Base-by-base conservation (phyloP, 2,113 vertebrate genomes). In the Sisor rabdophorus region DNA sequence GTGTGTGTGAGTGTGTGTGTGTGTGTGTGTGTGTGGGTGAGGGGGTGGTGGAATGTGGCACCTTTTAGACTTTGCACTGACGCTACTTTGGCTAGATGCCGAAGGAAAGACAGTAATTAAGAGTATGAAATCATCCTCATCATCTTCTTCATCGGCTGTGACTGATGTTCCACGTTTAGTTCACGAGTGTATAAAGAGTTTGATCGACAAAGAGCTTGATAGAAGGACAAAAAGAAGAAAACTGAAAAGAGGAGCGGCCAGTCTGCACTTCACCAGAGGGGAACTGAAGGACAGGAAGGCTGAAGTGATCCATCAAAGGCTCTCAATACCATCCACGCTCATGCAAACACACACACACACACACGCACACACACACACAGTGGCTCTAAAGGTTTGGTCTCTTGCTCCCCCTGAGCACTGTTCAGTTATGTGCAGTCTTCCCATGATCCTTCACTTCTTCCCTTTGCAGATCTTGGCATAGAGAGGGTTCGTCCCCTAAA, bases 401-500 rank as follows among this genome's bases (percentile, higher is more conserved):
- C 85, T 87, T 80, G 82, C 79, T 87, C 84, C 85, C 87, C 80
- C 81, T 68, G 71, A 82, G 88, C 72, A 84, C 84, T 81, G 87
- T 86, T 89, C 85, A 84, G 82, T 79, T 86, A 81, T 83, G 84
- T 82, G 84, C 84, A 82, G 82, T 78, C 81, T 73, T 89, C 89
- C 84, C 80, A 82, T 84, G 82, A 79, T 79, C 86, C 85, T 88
- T 92, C 94, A 95, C 92, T 96, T 98, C 94, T 95, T 96, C 92
- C 92, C 94, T 93, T 95, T 98, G 93, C 91, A 93, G 93, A 99
- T 96, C 93, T 94, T 92, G 87, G 95, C 95, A 79, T 97, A 98
- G 88, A 99, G 94, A 91, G 94, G 94, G 89, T 96, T 95, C 82
- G 91, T 94, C 91, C 93, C 93, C 94, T 96, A 84, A 17, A 85